A percentile compares a stretch with the other conserved stretches of the same genome.
Conservation (phyloP, 2,797 vertebrate species). For the Clarias laeviceps region DNA sequence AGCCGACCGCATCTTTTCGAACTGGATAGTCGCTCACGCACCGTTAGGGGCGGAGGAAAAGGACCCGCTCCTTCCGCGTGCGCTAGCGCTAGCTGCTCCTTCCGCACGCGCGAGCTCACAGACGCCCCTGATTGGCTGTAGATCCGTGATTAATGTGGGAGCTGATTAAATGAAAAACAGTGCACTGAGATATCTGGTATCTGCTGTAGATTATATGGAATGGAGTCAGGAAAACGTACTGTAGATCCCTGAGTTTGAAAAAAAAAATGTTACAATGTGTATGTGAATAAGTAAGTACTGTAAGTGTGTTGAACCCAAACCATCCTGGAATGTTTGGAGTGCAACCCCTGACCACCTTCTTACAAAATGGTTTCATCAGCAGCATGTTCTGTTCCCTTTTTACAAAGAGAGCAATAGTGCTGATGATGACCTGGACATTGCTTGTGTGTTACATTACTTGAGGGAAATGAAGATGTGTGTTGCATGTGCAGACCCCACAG, state of each 20-base stretch:
- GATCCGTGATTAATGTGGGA: no score
- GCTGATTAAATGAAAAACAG: slow-evolving; percentile 32
- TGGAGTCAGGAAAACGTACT: slow-evolving; percentile 17
- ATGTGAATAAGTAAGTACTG: slow-evolving; percentile 28
- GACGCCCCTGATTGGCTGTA: no score
- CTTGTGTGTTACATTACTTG: slow-evolving; percentile 24
- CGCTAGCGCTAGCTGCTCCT: no score
- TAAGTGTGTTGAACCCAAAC: slow-evolving; percentile 25
- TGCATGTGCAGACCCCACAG: slow-evolving; percentile 38
- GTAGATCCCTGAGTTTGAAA: slow-evolving; percentile 42
- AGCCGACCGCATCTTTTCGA: no score
- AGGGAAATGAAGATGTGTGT: slow-evolving; percentile 29
- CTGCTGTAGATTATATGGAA: slow-evolving; percentile 21
- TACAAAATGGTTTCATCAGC: slow-evolving; percentile 21
- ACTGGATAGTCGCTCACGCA: no score
- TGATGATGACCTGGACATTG: slow-evolving; percentile 15
- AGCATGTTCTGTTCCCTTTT: slow-evolving; percentile 33
- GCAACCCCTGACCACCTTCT: slow-evolving; percentile 42
- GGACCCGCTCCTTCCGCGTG: no score
- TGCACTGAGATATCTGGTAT: neutral
- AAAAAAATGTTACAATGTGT: neutral
- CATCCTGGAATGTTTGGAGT: slow-evolving; percentile 49
- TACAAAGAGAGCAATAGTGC: slow-evolving; percentile 34
- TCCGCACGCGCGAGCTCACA: no score
- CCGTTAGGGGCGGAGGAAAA: no score